Percentiles rank a stretch among this genome's conserved stretches.
Conservation (phyloP, 2,113 vertebrate species). For the Poeciliopsis prolifica region DNA sequence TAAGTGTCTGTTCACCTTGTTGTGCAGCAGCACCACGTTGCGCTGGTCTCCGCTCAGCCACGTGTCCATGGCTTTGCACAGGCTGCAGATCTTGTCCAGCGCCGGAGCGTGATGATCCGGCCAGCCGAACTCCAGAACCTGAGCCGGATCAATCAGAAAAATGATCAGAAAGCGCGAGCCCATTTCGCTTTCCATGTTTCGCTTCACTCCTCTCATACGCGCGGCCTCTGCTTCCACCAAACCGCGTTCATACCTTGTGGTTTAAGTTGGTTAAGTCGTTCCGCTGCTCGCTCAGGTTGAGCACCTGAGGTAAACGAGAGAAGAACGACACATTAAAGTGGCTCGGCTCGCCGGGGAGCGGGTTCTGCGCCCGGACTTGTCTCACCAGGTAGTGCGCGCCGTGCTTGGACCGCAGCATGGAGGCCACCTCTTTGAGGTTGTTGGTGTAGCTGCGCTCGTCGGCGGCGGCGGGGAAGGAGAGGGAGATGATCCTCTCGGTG, state of each 20-base stretch:
- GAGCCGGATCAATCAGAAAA: neutral
- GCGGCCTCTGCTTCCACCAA: neutral
- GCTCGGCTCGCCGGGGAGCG: neutral
- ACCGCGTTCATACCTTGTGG: conserved; percentile 81
- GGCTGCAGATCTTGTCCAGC: conserved; percentile 96
- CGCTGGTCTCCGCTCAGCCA: conserved; percentile 88
- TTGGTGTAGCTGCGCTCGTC: conserved; percentile 88
- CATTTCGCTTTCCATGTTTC: neutral
- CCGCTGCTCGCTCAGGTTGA: conserved; percentile 91
- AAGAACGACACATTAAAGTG: neutral
- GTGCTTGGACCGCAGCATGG: conserved; percentile 96
- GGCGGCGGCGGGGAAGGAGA: conserved; percentile 85
- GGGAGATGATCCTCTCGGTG: conserved; percentile 91
- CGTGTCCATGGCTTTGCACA: conserved; percentile 97
- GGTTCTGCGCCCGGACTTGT: no score
- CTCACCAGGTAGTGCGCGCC: conserved; percentile 94
- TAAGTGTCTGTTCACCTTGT: conserved; percentile 83
- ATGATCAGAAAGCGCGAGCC: neutral
- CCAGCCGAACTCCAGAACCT: conserved; percentile 98
- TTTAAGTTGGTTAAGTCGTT: conserved; percentile 89
- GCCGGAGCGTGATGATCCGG: conserved; percentile 93
- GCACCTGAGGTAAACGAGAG: conserved; percentile 79
- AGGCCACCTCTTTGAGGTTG: conserved; percentile 92
- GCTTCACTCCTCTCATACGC: neutral
- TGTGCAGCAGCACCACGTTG: conserved; percentile 93